Evolutionary conservation across 2,113 vertebrate species (phyloP).

Genomic region (Platysteira castanea): DNA sequence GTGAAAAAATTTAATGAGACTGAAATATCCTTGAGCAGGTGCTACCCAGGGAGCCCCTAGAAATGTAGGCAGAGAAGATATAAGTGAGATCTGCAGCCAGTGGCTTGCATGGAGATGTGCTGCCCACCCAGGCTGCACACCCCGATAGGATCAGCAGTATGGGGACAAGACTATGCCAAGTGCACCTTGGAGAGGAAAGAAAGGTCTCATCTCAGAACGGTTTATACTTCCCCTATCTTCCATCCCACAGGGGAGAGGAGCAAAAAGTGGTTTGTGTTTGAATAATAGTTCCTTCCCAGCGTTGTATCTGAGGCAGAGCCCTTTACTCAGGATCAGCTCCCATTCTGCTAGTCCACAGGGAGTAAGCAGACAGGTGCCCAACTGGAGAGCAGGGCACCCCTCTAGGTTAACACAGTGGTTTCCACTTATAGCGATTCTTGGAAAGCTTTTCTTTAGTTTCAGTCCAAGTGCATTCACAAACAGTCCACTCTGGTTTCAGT

Average conservation of each 20-base stretch:
- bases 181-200: background rate
- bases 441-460: constrained; percentile 51
- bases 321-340: background rate
- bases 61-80: background rate
- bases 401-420: background rate
- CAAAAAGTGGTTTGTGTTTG: background rate
- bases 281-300: background rate
- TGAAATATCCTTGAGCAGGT: background rate
- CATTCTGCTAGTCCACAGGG: background rate
- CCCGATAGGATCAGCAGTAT: background rate
- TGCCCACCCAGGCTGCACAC: background rate
- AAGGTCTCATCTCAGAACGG: background rate
- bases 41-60: background rate
- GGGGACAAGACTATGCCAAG: background rate
- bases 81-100: background rate
- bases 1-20: background rate
- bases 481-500: constrained; percentile 13
- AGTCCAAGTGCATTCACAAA: constrained; percentile 10
- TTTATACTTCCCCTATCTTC: background rate
- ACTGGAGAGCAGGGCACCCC: background rate
- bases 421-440: background rate
- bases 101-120: background rate
- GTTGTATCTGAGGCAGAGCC: background rate
- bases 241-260: background rate
- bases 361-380: background rate